Evolutionary conservation across 2,888 invertebrate species (phyloP).

Genomic region (Lasioglossum zephyrum): DNA sequence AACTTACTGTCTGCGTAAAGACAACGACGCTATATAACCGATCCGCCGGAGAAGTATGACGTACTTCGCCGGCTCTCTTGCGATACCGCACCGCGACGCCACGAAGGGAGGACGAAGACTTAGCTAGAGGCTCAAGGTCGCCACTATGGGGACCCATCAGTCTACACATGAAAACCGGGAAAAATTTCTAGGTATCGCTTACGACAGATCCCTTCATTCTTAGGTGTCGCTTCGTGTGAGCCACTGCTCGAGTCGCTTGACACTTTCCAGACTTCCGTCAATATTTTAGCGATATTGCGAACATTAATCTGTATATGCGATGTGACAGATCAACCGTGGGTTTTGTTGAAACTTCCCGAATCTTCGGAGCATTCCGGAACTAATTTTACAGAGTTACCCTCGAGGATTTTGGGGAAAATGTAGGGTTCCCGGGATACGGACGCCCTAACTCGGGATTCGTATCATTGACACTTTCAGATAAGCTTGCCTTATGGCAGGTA

Average conservation of each 20-base stretch:
- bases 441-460: background rate
- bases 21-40: constrained; percentile 37
- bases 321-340: background rate
- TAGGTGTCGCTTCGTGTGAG: background rate
- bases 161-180: background rate
- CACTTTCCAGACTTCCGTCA: background rate
- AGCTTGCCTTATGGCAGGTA: background rate
- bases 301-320: background rate
- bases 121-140: background rate
- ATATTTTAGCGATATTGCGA: background rate
- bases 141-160: background rate
- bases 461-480: background rate
- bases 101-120: background rate
- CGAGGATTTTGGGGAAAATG: background rate
- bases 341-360: no score
- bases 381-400: background rate
- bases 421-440: background rate
- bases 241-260: background rate
- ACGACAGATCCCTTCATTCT: background rate
- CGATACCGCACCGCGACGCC: background rate
- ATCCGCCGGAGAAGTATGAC: constrained; percentile 29
- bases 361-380: background rate
- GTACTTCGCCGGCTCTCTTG: background rate
- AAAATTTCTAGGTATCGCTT: background rate
- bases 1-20: constrained; percentile 53